Evolutionary conservation across 2,888 invertebrate species (phyloP).

Genomic region (Frankliniella fusca): DNA sequence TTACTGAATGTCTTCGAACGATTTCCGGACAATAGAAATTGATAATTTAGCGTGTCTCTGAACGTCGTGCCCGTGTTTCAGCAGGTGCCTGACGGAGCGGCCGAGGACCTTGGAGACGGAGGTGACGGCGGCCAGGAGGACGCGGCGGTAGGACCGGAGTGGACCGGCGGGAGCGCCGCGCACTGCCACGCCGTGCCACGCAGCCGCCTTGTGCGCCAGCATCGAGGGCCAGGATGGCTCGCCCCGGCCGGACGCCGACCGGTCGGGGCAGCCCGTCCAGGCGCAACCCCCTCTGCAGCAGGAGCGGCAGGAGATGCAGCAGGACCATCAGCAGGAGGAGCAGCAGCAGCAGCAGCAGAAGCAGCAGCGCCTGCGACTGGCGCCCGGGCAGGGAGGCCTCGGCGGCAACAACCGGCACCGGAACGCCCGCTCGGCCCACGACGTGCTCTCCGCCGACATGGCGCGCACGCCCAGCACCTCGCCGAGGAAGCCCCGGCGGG

Average conservation of each 20-base stretch:
- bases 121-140: background rate
- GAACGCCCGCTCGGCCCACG: constrained; percentile 10
- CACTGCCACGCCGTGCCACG: background rate
- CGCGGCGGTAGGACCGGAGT: background rate
- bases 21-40: too few relatives aligned
- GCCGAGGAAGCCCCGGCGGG: constrained; percentile 34
- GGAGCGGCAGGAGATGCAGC: background rate
- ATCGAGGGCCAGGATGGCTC: constrained; percentile 35
- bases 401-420: constrained; percentile 17
- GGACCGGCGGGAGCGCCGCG: background rate
- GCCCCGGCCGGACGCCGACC: constrained; percentile 19
- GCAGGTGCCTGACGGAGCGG: background rate
- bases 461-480: constrained; percentile 11
- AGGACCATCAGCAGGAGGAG: background rate
- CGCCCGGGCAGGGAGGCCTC: constrained; percentile 1
- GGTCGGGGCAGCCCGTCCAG: background rate
- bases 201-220: constrained; percentile 34
- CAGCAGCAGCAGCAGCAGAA: background rate
- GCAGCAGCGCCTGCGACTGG: background rate
- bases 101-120: background rate
- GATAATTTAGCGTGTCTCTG: too few relatives aligned
- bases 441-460: constrained; percentile 30
- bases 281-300: background rate
- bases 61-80: background rate
- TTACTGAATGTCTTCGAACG: too few relatives aligned